Conservation (phyloP, 37 sponge, comb jelly and placozoan species). For the Halisarca cf. caerulea region DNA sequence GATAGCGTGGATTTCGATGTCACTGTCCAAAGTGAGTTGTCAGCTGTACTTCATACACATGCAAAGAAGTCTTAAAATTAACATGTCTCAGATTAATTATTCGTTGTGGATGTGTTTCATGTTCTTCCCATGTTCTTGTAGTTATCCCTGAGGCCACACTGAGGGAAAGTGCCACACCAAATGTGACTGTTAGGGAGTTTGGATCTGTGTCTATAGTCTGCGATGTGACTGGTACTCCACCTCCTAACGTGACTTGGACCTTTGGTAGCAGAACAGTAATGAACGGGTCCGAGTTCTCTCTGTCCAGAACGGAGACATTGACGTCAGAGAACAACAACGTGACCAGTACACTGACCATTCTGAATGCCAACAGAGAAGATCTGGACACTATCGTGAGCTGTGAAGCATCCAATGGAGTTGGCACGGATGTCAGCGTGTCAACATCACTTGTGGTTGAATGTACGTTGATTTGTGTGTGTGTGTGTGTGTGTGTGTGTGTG, state of each 20-base stretch:
- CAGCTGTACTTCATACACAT: background rate
- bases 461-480: constrained; percentile 19
- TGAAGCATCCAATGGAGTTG: constrained; percentile 36
- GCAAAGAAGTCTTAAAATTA: background rate
- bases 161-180: background rate
- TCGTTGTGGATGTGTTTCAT: background rate
- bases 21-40: background rate
- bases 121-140: background rate
- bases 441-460: background rate
- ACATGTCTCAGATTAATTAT: background rate
- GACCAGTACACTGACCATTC: constrained; percentile 5
- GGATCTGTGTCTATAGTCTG: constrained; percentile 28
- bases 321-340: background rate
- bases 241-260: constrained; percentile 48
- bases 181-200: background rate
- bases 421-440: background rate
- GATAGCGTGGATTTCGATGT: background rate
- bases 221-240: constrained; percentile 44
- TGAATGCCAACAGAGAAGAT: background rate
- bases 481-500: constrained; percentile 28
- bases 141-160: constrained; percentile 1
- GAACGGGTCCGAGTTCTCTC: background rate
- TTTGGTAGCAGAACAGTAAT: no score
- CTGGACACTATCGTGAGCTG: constrained; percentile 31
- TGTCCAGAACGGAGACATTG: background rate